Evolutionary conservation across 2,888 invertebrate species (phyloP), one percentile per base, ranked within the genome.

Genomic region (Ctenicera cuprea): DNA sequence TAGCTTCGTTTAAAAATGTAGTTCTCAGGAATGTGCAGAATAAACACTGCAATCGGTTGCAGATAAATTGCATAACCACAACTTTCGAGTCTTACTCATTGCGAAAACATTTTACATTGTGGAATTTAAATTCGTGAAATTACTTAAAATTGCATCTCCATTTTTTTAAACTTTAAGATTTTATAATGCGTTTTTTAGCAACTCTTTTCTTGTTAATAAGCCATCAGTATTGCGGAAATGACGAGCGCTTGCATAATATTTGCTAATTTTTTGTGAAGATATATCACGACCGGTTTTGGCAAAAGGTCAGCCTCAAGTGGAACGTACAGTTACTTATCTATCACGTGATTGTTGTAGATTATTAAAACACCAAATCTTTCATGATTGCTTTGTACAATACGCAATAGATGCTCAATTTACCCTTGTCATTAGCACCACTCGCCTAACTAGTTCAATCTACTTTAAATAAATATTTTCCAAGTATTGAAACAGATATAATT

Each of bases 231-330:
- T 45, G 14, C 3, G 3, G 16, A n/a, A 45, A 16, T 16, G 14
- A 45, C 16, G 5, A 18, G 4, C 9, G 5, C 16, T 45, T 45
- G 18, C 45, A 45, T 9, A 45, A 45, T 45, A 16, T 45, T 45
- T 45, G 16, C 16, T 45, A 45, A 45, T 45, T 45, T 16, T 45
- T 16, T 45, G 16, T 45, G 3, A 16, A 18, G 18, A 4, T 16
- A 41, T 18, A 45, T 16, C 18, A 18, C 45, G 45, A 45, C 45
- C 45, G 45, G 45, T 45, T 45, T 45, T 18, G 45, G 45, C 45
- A 45, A 45, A 45, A 45, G 45, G 45, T 45, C 45, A 45, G 45
- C 45, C 4, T 45, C 45, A 45, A 45, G 45, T 45, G 45, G 45
- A 45, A 45, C 45, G 18, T 18, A 45, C 18, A 9, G 16, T 45